phyloP scores from a whole-genome alignment of 2,113 vertebrate genomes.

The Brachionichthys hirsutus region DNA sequence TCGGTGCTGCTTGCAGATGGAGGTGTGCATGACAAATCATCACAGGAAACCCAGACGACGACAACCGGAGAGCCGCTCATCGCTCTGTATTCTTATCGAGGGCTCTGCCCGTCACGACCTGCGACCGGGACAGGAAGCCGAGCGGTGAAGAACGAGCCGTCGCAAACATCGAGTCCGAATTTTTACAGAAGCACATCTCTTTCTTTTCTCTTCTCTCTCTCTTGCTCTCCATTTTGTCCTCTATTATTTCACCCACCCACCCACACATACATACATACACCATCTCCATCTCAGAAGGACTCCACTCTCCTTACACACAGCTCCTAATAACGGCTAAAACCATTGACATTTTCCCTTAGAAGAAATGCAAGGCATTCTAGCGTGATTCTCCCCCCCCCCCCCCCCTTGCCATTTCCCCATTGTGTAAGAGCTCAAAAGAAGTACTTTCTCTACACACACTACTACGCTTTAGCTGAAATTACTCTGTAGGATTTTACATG shows the following conservation, averaged over 20 bases:
- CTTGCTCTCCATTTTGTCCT: not conserved
- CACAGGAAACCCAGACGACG: slow-evolving; percentile 48
- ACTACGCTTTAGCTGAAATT: slow-evolving; percentile 1
- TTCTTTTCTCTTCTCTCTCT: slow-evolving; percentile 4
- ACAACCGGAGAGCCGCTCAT: slow-evolving; percentile 50
- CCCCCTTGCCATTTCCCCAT: slow-evolving; percentile 11
- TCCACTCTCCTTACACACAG: slow-evolving; percentile 1
- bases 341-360: slow-evolving; percentile 8
- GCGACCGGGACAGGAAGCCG: slow-evolving; percentile 54
- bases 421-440: slow-evolving; percentile 18
- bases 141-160: slow-evolving; percentile 22
- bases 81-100: slow-evolving; percentile 47
- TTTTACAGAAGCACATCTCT: slow-evolving; percentile 12
- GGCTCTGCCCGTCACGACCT: slow-evolving; percentile 39
- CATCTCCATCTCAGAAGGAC: slow-evolving; percentile 19
- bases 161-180: slow-evolving; percentile 38
- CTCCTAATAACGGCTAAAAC: slow-evolving; percentile 10
- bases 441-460: slow-evolving; percentile 11
- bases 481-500: slow-evolving; percentile 17
- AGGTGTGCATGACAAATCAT: slow-evolving; percentile 42
- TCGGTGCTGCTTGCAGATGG: slow-evolving; percentile 10
- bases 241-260: slow-evolving; percentile 6
- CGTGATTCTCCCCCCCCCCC: not conserved
- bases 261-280: not conserved
- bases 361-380: slow-evolving; percentile 6